A percentile compares a stretch with the other conserved stretches of the same genome.
Conservation (phyloP, 1,140 invertebrate genomes). For the Macrobrachium rosenbergii region DNA sequence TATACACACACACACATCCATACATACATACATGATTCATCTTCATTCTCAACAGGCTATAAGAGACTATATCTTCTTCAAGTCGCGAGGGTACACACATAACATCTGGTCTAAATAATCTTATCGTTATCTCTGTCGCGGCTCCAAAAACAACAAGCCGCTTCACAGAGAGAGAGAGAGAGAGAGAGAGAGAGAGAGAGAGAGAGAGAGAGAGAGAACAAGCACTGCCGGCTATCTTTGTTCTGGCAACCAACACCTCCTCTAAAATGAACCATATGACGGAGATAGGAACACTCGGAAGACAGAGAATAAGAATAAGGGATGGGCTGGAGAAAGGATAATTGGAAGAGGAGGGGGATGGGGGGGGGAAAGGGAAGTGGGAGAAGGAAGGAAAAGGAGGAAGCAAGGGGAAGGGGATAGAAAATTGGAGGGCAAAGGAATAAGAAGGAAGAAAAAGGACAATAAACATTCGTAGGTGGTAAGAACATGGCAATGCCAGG, state of each 20-base stretch:
- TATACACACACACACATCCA: no score
- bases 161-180: background rate
- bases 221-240: no score
- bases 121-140: no score
- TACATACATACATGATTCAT: no score
- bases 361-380: no score
- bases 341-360: background rate
- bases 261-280: no score
- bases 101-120: no score
- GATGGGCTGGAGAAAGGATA: background rate
- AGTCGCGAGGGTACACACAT: no score
- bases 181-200: background rate
- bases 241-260: no score
- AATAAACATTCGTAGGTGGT: background rate
- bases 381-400: background rate
- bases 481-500: background rate
- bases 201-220: background rate
- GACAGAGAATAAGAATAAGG: background rate
- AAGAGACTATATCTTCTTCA: no score
- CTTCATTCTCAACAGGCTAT: no score
- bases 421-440: background rate
- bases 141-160: background rate
- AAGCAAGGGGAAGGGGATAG: background rate
- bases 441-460: background rate
- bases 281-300: background rate